Evolutionary conservation across 2,888 invertebrate genomes (phyloP).

Genomic region (Epinotia demarniana): DNA sequence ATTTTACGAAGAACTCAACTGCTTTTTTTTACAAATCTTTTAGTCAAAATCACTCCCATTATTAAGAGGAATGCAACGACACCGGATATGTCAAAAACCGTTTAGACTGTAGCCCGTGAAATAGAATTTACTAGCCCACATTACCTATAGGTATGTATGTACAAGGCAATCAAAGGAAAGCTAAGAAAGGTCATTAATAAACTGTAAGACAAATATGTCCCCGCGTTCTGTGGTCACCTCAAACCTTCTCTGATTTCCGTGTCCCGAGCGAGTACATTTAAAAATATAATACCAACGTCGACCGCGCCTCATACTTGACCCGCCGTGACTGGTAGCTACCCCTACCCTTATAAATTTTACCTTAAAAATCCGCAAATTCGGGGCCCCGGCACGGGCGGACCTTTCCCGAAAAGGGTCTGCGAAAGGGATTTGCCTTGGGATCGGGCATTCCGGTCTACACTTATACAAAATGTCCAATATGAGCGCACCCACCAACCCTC

Average conservation of each 20-base stretch:
- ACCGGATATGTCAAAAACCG: too few relatives aligned
- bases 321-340: slow-evolving; percentile 46
- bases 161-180: background rate
- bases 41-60: too few relatives aligned
- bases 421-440: slow-evolving; percentile 83
- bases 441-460: slow-evolving; percentile 78
- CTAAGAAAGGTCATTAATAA: slow-evolving; percentile 26
- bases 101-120: too few relatives aligned
- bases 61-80: too few relatives aligned
- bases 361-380: slow-evolving; percentile 85
- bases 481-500: slow-evolving; percentile 68
- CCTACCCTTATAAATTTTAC: slow-evolving; percentile 82
- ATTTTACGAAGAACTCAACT: too few relatives aligned
- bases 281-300: slow-evolving; percentile 56
- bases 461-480: slow-evolving; percentile 85
- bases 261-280: slow-evolving; percentile 47
- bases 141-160: too few relatives aligned
- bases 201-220: slow-evolving; percentile 12
- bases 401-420: slow-evolving; percentile 79
- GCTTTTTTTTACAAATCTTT: too few relatives aligned
- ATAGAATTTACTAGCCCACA: too few relatives aligned
- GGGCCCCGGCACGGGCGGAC: slow-evolving; percentile 78
- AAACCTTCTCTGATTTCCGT: slow-evolving; percentile 6
- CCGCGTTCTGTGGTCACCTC: background rate
- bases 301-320: slow-evolving; percentile 51